Evolutionary conservation across 2,113 vertebrate species (phyloP).

Genomic region (Pavo muticus): DNA sequence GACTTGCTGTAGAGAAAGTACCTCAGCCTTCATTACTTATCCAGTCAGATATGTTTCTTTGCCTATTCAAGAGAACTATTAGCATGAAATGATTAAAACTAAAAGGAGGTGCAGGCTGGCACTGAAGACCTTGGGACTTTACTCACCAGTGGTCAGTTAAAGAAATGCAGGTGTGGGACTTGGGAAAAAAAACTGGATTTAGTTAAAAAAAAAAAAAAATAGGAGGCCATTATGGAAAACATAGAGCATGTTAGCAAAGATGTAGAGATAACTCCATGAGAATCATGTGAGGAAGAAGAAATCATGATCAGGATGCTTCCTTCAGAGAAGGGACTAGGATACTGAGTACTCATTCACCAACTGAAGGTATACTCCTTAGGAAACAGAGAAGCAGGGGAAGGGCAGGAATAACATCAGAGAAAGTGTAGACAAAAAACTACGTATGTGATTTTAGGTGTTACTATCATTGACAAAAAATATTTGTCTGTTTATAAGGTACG

Average conservation of each 20-base stretch:
- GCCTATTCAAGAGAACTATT: not conserved
- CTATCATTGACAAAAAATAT: not conserved
- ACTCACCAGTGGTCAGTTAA: not conserved
- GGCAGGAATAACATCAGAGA: not conserved
- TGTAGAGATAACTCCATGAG: not conserved
- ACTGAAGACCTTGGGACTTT: not conserved
- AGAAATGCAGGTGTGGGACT: not conserved
- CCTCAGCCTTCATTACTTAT: not conserved
- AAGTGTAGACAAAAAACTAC: rapidly evolving
- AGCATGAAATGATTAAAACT: not conserved
- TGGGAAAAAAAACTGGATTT: not conserved
- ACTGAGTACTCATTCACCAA: not conserved
- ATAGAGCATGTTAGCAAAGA: not conserved
- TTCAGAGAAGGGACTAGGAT: not conserved
- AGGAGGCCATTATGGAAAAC: not conserved
- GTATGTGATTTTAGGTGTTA: not conserved
- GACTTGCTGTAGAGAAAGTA: not conserved
- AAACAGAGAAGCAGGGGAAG: not conserved
- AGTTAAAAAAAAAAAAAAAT: not conserved
- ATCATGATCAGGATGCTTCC: not conserved
- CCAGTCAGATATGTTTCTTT: not conserved
- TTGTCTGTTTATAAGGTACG: not conserved
- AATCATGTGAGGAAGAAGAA: not conserved
- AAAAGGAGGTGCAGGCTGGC: not conserved
- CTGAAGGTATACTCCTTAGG: not conserved